phyloP scores from a whole-genome alignment of 2,797 vertebrate genomes.

The Taenioides sp. region DNA sequence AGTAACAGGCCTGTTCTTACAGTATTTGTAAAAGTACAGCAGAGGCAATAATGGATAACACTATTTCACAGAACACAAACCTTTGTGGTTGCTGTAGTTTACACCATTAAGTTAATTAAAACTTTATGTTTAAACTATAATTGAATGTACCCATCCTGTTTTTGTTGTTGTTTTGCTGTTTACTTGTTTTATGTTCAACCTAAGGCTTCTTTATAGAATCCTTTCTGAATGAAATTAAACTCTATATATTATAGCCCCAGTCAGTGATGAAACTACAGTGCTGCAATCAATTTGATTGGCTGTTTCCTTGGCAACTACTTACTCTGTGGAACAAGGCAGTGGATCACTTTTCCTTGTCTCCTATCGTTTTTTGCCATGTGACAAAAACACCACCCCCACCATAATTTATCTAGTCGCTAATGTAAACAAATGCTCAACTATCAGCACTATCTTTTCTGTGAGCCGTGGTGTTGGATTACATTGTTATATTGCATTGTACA shows the following conservation, averaged over 20 bases:
- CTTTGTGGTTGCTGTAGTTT: background rate
- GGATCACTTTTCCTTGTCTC: too few relatives aligned
- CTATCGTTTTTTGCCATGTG: too few relatives aligned
- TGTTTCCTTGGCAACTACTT: background rate
- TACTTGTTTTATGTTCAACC: background rate
- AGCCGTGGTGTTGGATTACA: too few relatives aligned
- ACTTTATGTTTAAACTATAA: too few relatives aligned
- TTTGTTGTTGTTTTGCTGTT: too few relatives aligned
- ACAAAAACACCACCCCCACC: too few relatives aligned
- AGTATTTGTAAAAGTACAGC: background rate
- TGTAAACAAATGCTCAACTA: too few relatives aligned
- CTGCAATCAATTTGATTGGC: background rate
- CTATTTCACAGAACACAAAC: background rate
- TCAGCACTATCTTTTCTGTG: too few relatives aligned
- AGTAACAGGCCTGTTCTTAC: background rate
- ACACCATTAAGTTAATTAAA: background rate
- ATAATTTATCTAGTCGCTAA: too few relatives aligned
- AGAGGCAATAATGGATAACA: background rate
- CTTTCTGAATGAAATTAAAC: background rate
- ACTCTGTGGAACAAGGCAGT: too few relatives aligned
- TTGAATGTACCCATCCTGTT: too few relatives aligned
- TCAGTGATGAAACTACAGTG: background rate
- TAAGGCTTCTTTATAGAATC: background rate
- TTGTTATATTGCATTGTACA: too few relatives aligned
- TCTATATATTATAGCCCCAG: background rate